A percentile compares a stretch with the other conserved stretches of the same genome.
Evolutionary conservation across 2,113 vertebrate genomes (phyloP).

Genomic region (Cheilinus undulatus): DNA sequence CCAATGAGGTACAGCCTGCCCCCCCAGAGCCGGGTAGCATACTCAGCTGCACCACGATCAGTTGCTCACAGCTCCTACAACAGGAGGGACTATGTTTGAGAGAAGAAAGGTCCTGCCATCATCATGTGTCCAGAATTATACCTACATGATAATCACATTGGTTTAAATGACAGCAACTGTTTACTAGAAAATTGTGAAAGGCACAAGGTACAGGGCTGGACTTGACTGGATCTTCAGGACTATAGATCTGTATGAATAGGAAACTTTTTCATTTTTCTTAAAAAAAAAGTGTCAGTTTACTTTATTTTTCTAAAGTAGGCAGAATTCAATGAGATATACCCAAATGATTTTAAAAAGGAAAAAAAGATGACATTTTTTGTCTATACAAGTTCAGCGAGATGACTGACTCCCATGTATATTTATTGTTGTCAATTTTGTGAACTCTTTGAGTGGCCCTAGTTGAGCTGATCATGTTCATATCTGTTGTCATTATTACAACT

Average conservation of each 20-base stretch:
- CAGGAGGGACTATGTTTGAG: constrained; percentile 94
- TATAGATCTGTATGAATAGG: constrained; percentile 3
- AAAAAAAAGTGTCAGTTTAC: constrained; percentile 36
- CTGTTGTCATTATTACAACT: background rate
- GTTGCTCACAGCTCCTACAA: constrained; percentile 84
- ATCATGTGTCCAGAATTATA: constrained; percentile 8
- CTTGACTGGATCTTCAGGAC: background rate
- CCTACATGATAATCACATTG: constrained; percentile 1
- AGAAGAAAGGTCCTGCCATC: background rate
- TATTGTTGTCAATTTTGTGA: constrained; percentile 39
- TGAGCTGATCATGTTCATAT: constrained; percentile 19
- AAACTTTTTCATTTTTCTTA: constrained; percentile 10
- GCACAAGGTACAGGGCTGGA: background rate
- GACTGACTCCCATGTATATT: constrained; percentile 28
- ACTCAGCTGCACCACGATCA: constrained; percentile 87
- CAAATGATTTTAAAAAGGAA: too few species aligned
- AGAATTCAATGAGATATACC: background rate
- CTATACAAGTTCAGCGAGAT: background rate
- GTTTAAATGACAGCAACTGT: background rate
- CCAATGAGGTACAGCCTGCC: constrained; percentile 74
- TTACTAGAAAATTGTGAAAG: background rate
- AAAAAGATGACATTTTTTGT: too few species aligned
- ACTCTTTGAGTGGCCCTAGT: constrained; percentile 7
- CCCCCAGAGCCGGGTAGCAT: constrained; percentile 83
- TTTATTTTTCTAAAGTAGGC: constrained; percentile 1